Evolutionary conservation across 2,888 invertebrate species (phyloP), one percentile per base, ranked within the genome.

Genomic region (Drosophila prostipennis): DNA sequence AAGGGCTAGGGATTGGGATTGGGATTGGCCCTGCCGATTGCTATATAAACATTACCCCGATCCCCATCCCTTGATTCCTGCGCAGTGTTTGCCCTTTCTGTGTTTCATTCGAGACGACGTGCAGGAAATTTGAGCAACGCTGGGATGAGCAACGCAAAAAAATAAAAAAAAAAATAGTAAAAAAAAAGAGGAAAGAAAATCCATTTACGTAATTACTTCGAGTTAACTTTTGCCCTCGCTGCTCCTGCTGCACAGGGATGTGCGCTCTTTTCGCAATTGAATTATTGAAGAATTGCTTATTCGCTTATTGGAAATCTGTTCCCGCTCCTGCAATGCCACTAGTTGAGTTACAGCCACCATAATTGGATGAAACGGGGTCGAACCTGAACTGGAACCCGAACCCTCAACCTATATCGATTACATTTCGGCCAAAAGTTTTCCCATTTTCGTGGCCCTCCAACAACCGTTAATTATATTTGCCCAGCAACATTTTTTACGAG

Each of bases 201-300:
- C 86, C 85, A 85, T 89, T 85, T 85, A 89, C 89, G 89, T 85
- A 85, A 85, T 85, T 85, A 85, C 89, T 87, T 87, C 57, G 70
- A 67, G 82, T 79, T 87, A 85, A 87, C 85, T 77, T 84, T 84
- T 76, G 74, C 77, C 74, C 23, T 29, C 16, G 56, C 55, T 45
- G 13, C 23, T 23, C 13, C 43, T 26, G 23, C 43, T 32, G 57
- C 48, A n/a, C 14, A 58, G 39, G 37, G 59, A 59, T 60, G 49
- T 58, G 61, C 46, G 49, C 59, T 59, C 84, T 59, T 74, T 77
- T 86, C 68, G 67, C 72, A 76, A 83, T 86, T 86, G 74, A 83
- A 86, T 83, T 83, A 83, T 77, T 74, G 58, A 72, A 64, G 69
- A 72, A 70, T 76, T 80, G 76, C 76, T 82, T 80, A 80, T 77